phyloP scores from a whole-genome alignment of 2,888 invertebrate species.

The Ptilodon capucinus region DNA sequence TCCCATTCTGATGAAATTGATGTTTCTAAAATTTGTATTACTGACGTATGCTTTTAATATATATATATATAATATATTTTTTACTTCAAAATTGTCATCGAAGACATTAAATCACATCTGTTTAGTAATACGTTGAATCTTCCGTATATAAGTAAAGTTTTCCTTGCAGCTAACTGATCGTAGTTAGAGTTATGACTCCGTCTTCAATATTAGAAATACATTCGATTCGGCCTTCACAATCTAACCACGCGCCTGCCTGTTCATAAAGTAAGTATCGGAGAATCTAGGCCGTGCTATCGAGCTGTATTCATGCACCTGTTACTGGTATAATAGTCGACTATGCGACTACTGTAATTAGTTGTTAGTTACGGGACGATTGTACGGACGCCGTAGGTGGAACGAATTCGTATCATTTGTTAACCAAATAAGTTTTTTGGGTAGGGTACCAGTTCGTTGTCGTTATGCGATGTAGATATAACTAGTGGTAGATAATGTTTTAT shows the following conservation, averaged over 20 bases:
- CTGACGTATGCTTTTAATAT: too few species aligned
- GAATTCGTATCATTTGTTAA: constrained; percentile 37
- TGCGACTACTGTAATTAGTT: constrained; percentile 27
- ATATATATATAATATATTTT: too few species aligned
- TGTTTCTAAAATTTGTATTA: too few species aligned
- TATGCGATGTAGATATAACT: constrained; percentile 5
- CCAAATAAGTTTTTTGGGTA: constrained; percentile 26
- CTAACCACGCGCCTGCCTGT: constrained; percentile 2
- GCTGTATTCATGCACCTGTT: constrained; percentile 41
- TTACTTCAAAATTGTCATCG: background rate
- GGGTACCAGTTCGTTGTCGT: constrained; percentile 3
- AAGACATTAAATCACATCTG: background rate
- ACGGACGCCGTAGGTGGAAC: constrained; percentile 24
- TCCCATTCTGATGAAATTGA: background rate
- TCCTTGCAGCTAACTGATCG: background rate
- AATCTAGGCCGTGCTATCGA: constrained; percentile 57
- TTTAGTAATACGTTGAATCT: background rate
- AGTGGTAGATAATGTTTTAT: background rate
- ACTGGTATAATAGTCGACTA: constrained; percentile 11
- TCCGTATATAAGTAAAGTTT: too few species aligned
- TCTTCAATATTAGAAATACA: background rate
- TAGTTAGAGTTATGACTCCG: background rate
- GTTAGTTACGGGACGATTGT: constrained; percentile 29
- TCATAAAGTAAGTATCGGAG: constrained; percentile 26
- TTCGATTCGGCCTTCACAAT: constrained; percentile 19